Base-by-base conservation (phyloP, 2,797 vertebrate genomes). In the Argya squamiceps region DNA sequence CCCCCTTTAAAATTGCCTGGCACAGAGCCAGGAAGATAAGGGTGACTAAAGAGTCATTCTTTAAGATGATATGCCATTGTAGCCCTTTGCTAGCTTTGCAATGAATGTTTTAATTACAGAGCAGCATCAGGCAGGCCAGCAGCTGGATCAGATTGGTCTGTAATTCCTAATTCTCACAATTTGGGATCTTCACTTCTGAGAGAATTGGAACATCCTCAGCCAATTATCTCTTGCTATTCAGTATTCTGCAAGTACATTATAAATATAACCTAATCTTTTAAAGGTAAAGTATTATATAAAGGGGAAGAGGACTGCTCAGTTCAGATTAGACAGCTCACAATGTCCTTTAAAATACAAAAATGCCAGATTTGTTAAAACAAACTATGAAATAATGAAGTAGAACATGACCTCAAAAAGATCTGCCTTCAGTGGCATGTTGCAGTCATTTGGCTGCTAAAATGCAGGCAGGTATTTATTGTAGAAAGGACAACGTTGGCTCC, bases 31-130 rank as follows among this genome's bases (percentile, higher is more conserved):
- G 64, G 44, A 75, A 78, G 29, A 46, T 18, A 62, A 60, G 73
- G 32, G 59, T 84, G 58, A 65, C 20, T 19, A 32, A 50, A 68
- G n/a, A 59, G 32, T 32, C 11, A 7, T 26, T 15, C 21, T 76
- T 92, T 60, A 41, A 43, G 50, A 41, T 59, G 11, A 52, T 59
- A 55, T 34, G 11, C 50, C 47, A 88, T 55, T 2, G 1, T 36
- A 92, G 50, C 8, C 46, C 50, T 77, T 86, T 79, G 22, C 34
- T 59, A 70, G 30, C 37, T 81, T 52, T 59, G 29, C 37, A 82
- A 91, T 59, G 37, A 86, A 88, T 73, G 62, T 55, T 96, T 93
- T 95, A 75, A 96, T 97, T 95, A 87, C 82, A 62, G 37, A 43
- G 41, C 37, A 78, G 37, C 46, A 52, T 81, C 46, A 86, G 41